These are phyloP conservation scores for Drosophila varians DNA, from an alignment of 1,140 invertebrate species.

Conservation along the genomic window DNA sequence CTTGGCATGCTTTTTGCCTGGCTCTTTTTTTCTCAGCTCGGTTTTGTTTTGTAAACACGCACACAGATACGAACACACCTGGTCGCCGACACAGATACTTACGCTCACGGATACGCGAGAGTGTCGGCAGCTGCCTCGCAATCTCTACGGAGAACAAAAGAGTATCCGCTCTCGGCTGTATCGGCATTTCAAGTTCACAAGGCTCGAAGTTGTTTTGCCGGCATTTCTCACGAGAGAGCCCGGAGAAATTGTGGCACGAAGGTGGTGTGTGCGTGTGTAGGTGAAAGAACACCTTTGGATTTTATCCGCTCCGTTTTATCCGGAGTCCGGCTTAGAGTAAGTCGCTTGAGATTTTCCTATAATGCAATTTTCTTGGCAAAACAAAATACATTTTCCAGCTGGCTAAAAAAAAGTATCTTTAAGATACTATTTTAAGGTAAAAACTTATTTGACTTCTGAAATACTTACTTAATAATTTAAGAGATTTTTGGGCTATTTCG, in stretches of 20 bases:
- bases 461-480: too few species aligned
- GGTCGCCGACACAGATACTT: conserved; percentile 24
- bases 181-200: conserved; percentile 75
- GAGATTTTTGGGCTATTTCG: too few species aligned
- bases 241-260: neutral
- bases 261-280: conserved; percentile 21
- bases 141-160: conserved; percentile 33
- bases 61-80: conserved; percentile 40
- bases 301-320: conserved; percentile 68
- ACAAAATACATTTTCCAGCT: neutral
- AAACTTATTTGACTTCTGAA: too few species aligned
- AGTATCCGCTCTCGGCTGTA: conserved; percentile 36
- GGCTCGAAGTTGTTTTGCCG: conserved; percentile 68
- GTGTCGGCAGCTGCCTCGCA: conserved; percentile 59
- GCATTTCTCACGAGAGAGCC: conserved; percentile 46
- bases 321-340: conserved; percentile 34
- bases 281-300: conserved; percentile 24
- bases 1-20: conserved; percentile 67
- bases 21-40: conserved; percentile 45
- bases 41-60: conserved; percentile 81
- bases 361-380: neutral
- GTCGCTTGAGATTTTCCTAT: conserved; percentile 15
- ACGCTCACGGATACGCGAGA: conserved; percentile 21
- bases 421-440: neutral
- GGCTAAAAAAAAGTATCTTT: neutral